Percentiles rank a stretch among this genome's conserved stretches.
These are phyloP conservation scores for Nephrocerus scutellatus DNA, from an alignment of 2,888 invertebrate genomes.

Conservation along the genomic window DNA sequence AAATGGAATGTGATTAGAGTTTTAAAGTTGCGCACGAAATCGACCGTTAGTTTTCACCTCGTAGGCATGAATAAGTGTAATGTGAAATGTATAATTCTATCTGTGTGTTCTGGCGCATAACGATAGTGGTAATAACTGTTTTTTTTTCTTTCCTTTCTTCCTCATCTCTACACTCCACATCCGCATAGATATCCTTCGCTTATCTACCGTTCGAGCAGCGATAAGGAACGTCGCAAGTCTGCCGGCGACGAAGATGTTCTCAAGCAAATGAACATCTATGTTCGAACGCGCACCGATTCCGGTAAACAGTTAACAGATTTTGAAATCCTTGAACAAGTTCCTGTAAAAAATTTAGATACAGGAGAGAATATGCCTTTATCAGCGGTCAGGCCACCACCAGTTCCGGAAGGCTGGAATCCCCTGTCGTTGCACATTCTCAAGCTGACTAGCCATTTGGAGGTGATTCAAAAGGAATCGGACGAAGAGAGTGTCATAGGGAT, in stretches of 20 bases:
- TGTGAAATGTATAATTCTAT: too few relatives aligned
- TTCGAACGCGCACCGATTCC: conserved; percentile 76
- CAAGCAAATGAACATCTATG: conserved; percentile 62
- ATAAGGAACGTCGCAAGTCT: conserved; percentile 65
- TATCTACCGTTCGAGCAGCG: conserved; percentile 35
- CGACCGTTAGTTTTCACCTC: too few relatives aligned
- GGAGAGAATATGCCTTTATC: conserved; percentile 90
- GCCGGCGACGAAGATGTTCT: conserved; percentile 74
- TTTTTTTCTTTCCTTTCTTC: too few relatives aligned
- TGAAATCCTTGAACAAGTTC: conserved; percentile 89
- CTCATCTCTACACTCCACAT: too few relatives aligned
- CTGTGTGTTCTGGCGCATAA: too few relatives aligned
- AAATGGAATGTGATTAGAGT: too few relatives aligned
- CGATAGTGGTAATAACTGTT: too few relatives aligned
- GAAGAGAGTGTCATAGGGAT: conserved; percentile 64
- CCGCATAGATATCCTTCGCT: conserved; percentile 39
- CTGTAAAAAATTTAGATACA: conserved; percentile 72
- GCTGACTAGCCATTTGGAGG: conserved; percentile 72
- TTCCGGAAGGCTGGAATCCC: conserved; percentile 85
- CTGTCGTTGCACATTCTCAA: conserved; percentile 91
- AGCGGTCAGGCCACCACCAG: conserved; percentile 58
- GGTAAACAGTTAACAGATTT: conserved; percentile 81
- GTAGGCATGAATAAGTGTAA: too few relatives aligned
- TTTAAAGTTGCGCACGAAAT: too few relatives aligned
- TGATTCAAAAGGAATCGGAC: conserved; percentile 72